Conservation (phyloP, 2,888 invertebrate genomes). For the Linnaemya tessellans region DNA sequence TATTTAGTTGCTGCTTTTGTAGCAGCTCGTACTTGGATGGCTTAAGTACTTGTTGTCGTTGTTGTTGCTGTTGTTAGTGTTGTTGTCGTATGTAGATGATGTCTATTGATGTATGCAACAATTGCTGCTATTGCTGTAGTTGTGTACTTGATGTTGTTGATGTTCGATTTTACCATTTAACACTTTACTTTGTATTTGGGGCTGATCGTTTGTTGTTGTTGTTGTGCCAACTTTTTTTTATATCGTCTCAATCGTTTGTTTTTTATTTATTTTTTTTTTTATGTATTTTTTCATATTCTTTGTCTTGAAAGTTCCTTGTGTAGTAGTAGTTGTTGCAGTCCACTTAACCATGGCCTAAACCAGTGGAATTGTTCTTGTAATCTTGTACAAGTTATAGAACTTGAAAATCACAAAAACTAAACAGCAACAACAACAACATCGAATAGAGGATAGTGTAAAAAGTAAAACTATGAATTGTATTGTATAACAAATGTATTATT, state of each 20-base stretch:
- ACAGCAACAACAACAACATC: neutral
- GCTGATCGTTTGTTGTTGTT: constrained; percentile 46
- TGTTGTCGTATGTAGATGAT: constrained; percentile 52
- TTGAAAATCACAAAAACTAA: constrained; percentile 41
- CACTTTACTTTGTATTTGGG: constrained; percentile 57
- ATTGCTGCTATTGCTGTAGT: constrained; percentile 23
- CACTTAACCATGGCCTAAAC: constrained; percentile 69
- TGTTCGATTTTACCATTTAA: constrained; percentile 64
- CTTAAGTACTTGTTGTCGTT: constrained; percentile 11
- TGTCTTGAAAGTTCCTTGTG: constrained; percentile 56
- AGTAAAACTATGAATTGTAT: constrained; percentile 53
- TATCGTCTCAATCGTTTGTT: neutral
- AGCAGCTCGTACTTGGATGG: constrained; percentile 30
- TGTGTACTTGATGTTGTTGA: constrained; percentile 27
- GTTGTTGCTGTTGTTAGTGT: constrained; percentile 17
- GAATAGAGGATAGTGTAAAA: constrained; percentile 28
- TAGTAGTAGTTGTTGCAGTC: constrained; percentile 17
- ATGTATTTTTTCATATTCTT: constrained; percentile 13
- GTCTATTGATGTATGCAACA: constrained; percentile 59
- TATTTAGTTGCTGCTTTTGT: constrained; percentile 23
- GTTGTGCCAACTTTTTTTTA: constrained; percentile 17
- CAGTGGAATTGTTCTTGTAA: constrained; percentile 51
- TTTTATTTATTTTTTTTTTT: neutral
- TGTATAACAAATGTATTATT: constrained; percentile 58
- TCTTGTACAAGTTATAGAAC: constrained; percentile 55